Conservation (phyloP, 1,140 invertebrate genomes). For the Drosophila triauraria region DNA sequence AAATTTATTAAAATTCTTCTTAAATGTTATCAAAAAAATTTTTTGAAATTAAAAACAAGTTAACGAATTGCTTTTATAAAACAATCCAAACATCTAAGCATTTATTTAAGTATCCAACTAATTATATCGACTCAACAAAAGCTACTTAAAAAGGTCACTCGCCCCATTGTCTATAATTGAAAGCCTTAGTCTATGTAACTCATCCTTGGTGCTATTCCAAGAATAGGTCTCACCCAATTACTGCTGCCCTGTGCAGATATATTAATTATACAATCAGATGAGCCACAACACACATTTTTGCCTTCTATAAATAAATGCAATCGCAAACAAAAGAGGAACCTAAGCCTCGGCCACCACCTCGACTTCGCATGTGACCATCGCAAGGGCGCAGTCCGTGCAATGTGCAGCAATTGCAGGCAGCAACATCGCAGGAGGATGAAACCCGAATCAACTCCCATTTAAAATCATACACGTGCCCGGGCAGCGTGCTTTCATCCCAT, state of each 20-base stretch:
- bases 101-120: not conserved
- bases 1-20: no score
- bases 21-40: not conserved
- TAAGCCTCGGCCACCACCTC: slow-evolving; percentile 8
- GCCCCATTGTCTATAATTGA: not conserved
- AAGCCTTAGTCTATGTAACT: not conserved
- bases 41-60: not conserved
- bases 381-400: slow-evolving; percentile 29
- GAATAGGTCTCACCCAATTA: slow-evolving; percentile 10
- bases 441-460: slow-evolving; percentile 9
- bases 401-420: slow-evolving; percentile 22
- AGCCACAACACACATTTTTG: not conserved
- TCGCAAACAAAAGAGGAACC: slow-evolving; percentile 19
- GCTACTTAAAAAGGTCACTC: not conserved
- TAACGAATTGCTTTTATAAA: not conserved
- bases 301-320: slow-evolving; percentile 17
- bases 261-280: slow-evolving; percentile 20
- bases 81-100: no score
- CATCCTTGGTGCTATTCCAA: slow-evolving; percentile 4
- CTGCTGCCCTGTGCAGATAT: slow-evolving; percentile 8
- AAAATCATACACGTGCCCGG: slow-evolving; percentile 55
- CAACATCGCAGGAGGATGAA: slow-evolving; percentile 39
- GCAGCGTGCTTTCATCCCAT: slow-evolving; percentile 18
- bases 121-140: not conserved
- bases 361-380: slow-evolving; percentile 37